Conservation (phyloP, 2,113 vertebrate genomes). For the Entelurus aequoreus region DNA sequence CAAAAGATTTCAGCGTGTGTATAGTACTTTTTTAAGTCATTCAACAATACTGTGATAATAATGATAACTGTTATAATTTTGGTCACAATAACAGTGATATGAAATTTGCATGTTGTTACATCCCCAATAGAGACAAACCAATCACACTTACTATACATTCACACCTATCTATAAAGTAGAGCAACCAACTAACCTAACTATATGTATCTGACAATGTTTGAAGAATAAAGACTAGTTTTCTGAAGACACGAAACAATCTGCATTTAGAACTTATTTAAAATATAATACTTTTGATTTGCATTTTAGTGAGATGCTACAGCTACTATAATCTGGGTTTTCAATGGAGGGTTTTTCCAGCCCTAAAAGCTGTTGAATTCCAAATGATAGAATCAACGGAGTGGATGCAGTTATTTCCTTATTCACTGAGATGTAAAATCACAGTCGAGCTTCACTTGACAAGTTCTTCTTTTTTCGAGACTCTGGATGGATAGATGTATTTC, state of each 20-base stretch:
- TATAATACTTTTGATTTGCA: slow-evolving; percentile 40
- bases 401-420: slow-evolving; percentile 52
- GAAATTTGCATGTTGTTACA: too few species aligned
- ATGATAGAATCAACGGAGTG: slow-evolving; percentile 45
- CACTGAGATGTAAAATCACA: slow-evolving; percentile 54
- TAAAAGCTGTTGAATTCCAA: slow-evolving; percentile 39
- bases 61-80: too few species aligned
- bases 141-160: neutral
- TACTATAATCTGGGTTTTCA: slow-evolving; percentile 28
- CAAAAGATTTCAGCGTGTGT: too few species aligned
- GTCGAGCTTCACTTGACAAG: slow-evolving; percentile 19
- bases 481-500: neutral
- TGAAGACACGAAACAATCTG: slow-evolving; percentile 5
- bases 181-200: neutral
- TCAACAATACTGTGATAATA: too few species aligned
- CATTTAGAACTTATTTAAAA: too few species aligned
- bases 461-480: neutral
- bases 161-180: neutral
- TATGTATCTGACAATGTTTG: slow-evolving; percentile 3
- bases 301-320: slow-evolving; percentile 31
- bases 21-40: too few species aligned
- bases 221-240: slow-evolving; percentile 37
- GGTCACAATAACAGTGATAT: too few species aligned
- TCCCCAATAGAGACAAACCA: too few species aligned
- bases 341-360: slow-evolving; percentile 27